Base-by-base conservation (phyloP, 2,888 invertebrate genomes). In the Hedychridium roseum region DNA sequence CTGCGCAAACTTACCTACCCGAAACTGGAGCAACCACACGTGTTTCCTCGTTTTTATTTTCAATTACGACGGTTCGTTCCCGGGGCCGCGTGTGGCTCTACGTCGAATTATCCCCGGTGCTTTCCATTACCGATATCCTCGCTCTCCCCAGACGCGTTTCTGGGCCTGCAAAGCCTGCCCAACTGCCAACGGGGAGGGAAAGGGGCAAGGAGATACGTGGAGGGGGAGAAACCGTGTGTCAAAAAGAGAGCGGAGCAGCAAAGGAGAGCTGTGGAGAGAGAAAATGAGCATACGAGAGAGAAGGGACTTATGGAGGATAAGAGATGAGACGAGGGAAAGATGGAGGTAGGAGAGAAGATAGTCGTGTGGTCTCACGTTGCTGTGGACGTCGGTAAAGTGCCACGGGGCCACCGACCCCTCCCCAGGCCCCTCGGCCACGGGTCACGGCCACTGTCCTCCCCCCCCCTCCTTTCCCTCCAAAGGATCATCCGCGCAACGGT, bases 401-500 rank as follows among this genome's bases (percentile, higher is more conserved):
- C 67, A 60, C 60, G 68, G 68, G 73, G 73, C 69, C 71, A 71
- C 66, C 71, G 73, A 73, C 73, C 70, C 70, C 68, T 68, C 70
- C 66, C 61, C 64, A 62, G 57, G 60, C 59, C 62, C 64, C 60
- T 41, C 56, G 57, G 54, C 54, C 69, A 51, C 69, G 68, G 75
- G 74, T 76, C 76, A 76, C 71, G 76, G 76, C 73, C 76, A 74
- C 73, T 74, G 72, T 72, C 73, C 72, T 71, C 73, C 63, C 71
- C 54, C 45, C 49, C 50, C 42, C 55, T n/a, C 42, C 43, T 41
- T 11, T 36, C 26, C 39, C 38, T 37, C 39, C 42, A 43, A 40
- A 56, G 54, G 51, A 64, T 54, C 60, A 48, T 37, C 55, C 27
- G 49, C 56, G 35, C 52, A 51, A 54, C 50, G 53, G 50, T 48